Conservation (phyloP, 2,113 vertebrate species). For the Vimba vimba region DNA sequence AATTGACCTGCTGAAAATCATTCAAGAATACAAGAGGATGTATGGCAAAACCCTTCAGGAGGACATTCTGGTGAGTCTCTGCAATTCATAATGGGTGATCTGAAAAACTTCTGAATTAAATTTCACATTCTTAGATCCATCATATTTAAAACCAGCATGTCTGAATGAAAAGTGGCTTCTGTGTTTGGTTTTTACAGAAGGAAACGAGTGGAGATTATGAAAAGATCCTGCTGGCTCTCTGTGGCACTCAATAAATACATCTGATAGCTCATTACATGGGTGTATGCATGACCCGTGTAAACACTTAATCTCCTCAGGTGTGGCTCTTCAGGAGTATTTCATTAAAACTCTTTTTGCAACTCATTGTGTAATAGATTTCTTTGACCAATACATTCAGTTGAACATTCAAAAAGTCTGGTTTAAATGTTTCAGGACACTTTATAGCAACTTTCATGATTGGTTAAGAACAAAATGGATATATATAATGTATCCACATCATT, state of each 20-base stretch:
- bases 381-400: background rate
- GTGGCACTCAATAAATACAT: conserved; percentile 64
- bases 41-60: conserved; percentile 78
- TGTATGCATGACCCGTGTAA: background rate
- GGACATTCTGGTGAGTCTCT: conserved; percentile 76
- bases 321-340: background rate
- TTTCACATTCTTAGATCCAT: background rate
- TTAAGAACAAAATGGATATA: background rate
- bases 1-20: conserved; percentile 86
- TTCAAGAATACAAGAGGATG: conserved; percentile 79
- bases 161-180: background rate
- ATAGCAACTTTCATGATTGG: background rate
- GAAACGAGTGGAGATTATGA: conserved; percentile 88
- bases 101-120: background rate
- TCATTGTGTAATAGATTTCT: background rate
- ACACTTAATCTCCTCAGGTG: background rate
- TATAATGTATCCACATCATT: background rate
- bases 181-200: conserved; percentile 71
- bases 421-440: background rate
- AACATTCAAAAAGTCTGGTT: background rate
- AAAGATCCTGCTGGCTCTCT: conserved; percentile 83
- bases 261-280: background rate
- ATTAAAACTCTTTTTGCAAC: background rate
- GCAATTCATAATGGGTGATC: background rate
- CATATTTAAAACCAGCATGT: background rate